These are phyloP conservation scores for Ceratosolen fusciceps DNA, from an alignment of 1,140 invertebrate genomes.

Conservation along the genomic window DNA sequence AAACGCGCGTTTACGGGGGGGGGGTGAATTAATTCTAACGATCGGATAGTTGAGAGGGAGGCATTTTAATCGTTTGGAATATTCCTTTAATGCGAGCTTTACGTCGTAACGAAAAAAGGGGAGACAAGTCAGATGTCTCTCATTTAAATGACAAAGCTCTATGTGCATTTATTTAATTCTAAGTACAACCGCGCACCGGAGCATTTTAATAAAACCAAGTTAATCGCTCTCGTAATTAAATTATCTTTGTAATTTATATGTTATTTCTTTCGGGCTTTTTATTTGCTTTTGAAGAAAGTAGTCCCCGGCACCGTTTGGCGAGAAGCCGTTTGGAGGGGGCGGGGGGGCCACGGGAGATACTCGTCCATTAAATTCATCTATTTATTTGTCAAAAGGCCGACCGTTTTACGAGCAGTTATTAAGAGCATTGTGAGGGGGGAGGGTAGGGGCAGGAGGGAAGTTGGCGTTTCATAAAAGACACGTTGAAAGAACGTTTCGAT, in stretches of 20 bases:
- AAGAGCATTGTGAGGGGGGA: neutral
- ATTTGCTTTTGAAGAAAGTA: too few species aligned
- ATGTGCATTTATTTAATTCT: neutral
- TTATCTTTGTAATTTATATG: neutral
- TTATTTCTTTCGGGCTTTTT: too few species aligned
- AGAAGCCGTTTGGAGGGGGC: neutral
- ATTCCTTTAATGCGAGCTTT: neutral
- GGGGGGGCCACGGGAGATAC: too few species aligned
- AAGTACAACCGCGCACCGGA: neutral
- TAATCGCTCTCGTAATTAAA: neutral
- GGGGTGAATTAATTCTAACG: neutral
- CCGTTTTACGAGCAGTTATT: neutral
- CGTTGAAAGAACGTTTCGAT: too few species aligned
- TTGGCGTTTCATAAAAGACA: neutral
- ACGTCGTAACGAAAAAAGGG: neutral
- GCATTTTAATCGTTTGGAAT: neutral
- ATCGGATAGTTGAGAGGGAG: neutral
- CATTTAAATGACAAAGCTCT: neutral
- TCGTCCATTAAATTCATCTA: neutral
- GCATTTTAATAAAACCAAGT: neutral
- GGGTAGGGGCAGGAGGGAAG: too few species aligned
- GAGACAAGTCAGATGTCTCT: neutral
- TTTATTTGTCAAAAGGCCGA: neutral
- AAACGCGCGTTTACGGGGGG: too few species aligned
- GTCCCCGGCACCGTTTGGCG: neutral